phyloP scores from a whole-genome alignment of 2,797 vertebrate species.

The Hipposideros larvatus region DNA sequence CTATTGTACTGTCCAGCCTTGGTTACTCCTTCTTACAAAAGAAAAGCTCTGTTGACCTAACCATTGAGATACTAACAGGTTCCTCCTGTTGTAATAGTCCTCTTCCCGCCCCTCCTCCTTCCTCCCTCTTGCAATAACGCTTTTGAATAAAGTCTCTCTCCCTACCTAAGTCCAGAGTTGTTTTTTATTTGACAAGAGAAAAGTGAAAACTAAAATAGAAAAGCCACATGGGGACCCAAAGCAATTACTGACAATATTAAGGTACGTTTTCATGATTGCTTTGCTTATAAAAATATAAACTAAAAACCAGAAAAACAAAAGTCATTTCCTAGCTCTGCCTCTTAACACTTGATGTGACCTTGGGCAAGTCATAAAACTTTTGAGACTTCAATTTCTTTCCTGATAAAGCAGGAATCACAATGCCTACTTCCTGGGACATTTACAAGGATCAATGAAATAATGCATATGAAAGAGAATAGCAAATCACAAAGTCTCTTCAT shows the following conservation, averaged over 20 bases:
- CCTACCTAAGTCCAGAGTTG: neutral
- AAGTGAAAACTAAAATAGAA: neutral
- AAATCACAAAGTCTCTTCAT: neutral
- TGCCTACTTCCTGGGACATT: neutral
- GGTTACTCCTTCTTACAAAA: neutral
- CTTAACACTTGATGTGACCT: neutral
- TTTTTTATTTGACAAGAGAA: neutral
- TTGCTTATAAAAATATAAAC: conserved; percentile 57
- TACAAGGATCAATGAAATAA: neutral
- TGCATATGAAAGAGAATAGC: neutral
- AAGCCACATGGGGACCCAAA: neutral
- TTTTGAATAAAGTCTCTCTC: neutral
- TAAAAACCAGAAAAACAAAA: conserved; percentile 24
- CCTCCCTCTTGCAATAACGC: neutral
- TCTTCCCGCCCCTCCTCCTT: neutral
- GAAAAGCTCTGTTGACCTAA: neutral
- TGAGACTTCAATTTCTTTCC: conserved; percentile 18
- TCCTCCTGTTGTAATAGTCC: neutral
- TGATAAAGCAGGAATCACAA: neutral
- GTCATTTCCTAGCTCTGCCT: neutral
- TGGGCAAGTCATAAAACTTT: conserved; percentile 13
- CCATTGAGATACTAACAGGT: neutral
- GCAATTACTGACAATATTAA: conserved; percentile 49
- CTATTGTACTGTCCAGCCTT: neutral
- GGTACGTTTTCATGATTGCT: conserved; percentile 11